Percentiles rank a stretch among this genome's conserved stretches.
These are phyloP conservation scores for Microchrysa polita DNA, from an alignment of 2,888 invertebrate species.

Conservation along the genomic window DNA sequence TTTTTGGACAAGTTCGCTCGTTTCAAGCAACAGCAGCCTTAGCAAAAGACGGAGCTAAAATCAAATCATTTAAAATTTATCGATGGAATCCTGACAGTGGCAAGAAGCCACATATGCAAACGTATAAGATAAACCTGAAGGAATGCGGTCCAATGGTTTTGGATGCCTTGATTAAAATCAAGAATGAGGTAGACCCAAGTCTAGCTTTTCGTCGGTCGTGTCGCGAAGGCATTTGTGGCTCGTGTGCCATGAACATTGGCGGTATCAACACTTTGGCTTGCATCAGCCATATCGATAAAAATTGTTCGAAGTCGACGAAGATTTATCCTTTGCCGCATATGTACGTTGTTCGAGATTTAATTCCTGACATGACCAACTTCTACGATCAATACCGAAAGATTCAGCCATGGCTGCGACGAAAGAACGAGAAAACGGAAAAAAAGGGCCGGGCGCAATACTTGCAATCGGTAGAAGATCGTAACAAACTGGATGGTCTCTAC, in stretches of 20 bases:
- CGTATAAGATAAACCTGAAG: slow-evolving; percentile 74
- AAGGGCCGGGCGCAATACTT: slow-evolving; percentile 82
- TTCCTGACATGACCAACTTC: slow-evolving; percentile 95
- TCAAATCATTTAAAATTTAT: slow-evolving; percentile 86
- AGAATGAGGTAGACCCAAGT: slow-evolving; percentile 95
- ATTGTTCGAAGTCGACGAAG: slow-evolving; percentile 77
- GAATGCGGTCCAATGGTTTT: slow-evolving; percentile 97
- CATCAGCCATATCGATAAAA: slow-evolving; percentile 91
- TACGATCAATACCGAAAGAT: slow-evolving; percentile 95
- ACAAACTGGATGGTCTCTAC: slow-evolving; percentile 94
- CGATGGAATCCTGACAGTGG: slow-evolving; percentile 90
- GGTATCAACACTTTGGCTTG: slow-evolving; percentile 97
- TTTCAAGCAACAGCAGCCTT: slow-evolving; percentile 47
- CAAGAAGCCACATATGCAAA: slow-evolving; percentile 82
- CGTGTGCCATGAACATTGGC: slow-evolving; percentile 98
- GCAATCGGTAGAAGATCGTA: slow-evolving; percentile 91
- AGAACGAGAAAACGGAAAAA: slow-evolving; percentile 68
- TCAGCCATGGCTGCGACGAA: slow-evolving; percentile 95
- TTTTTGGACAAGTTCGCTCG: slow-evolving; percentile 58
- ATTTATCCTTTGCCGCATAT: slow-evolving; percentile 98
- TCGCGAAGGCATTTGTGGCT: slow-evolving; percentile 98
- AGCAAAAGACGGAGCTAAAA: slow-evolving; percentile 52
- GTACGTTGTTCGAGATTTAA: slow-evolving; percentile 97
- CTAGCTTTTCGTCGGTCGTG: slow-evolving; percentile 96
- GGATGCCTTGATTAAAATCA: slow-evolving; percentile 96